These are phyloP conservation scores for Labroides dimidiatus DNA, from an alignment of 2,797 vertebrate genomes.

Conservation along the genomic window DNA sequence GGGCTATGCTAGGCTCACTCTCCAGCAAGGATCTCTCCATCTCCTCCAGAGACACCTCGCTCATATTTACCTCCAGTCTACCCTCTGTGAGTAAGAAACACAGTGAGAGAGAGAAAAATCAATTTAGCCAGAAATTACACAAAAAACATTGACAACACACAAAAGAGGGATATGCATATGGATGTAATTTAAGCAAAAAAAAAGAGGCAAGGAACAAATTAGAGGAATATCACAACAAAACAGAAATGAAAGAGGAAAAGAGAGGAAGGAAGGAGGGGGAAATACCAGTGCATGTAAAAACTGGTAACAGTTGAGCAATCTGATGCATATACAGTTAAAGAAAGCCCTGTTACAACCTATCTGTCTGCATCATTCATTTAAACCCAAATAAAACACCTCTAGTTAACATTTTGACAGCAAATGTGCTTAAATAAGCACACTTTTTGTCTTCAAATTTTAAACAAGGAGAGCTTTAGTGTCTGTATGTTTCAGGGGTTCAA, in stretches of 20 bases:
- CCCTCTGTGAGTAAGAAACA: conserved; percentile 84
- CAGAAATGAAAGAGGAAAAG: not conserved
- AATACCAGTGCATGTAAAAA: not conserved
- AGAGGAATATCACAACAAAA: not conserved
- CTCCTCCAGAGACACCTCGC: conserved; percentile 89
- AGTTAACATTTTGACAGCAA: conserved; percentile 21
- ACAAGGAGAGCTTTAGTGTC: not conserved
- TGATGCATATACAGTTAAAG: not conserved
- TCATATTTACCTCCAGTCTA: conserved; percentile 93
- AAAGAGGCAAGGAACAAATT: not conserved
- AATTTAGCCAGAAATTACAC: not conserved
- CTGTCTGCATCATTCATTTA: conserved; percentile 36
- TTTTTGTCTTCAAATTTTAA: conserved; percentile 7
- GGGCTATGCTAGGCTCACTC: conserved; percentile 81
- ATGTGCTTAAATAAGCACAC: not conserved
- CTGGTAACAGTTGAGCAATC: conserved; percentile 10
- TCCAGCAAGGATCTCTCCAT: conserved; percentile 87
- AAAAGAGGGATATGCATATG: not conserved
- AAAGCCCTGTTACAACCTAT: conserved; percentile 27
- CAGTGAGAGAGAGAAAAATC: not conserved
- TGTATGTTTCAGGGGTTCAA: not conserved
- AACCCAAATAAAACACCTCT: conserved; percentile 20
- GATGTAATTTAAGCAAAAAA: not conserved
- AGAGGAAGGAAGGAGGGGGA: not conserved
- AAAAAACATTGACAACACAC: not conserved